Evolutionary conservation across 2,113 vertebrate genomes (phyloP).

Genomic region (Dipodomys spectabilis): DNA sequence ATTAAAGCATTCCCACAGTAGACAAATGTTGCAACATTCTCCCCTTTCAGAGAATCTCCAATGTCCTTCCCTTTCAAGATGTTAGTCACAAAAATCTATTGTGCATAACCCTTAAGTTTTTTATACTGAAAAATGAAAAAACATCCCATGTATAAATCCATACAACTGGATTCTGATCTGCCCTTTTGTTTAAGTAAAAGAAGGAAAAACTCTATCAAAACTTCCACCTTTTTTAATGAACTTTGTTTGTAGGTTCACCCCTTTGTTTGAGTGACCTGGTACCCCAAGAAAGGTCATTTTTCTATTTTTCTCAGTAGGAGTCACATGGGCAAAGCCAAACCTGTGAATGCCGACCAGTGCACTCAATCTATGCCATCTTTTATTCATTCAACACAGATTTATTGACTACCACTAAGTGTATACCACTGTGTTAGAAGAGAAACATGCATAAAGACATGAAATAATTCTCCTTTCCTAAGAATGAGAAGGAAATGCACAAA

Average conservation of each 20-base stretch:
- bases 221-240: not conserved
- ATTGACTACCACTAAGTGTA: not conserved
- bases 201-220: slow-evolving; percentile 17
- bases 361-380: not conserved
- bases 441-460: not conserved
- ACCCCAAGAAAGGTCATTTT: not conserved
- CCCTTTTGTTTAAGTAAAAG: slow-evolving; percentile 14
- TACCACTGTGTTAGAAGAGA: not conserved
- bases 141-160: not conserved
- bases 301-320: not conserved
- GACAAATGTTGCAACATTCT: slow-evolving; percentile 18
- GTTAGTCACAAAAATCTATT: not conserved
- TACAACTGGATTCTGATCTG: not conserved
- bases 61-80: slow-evolving; percentile 41
- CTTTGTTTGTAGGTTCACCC: not conserved
- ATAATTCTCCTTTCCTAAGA: not conserved
- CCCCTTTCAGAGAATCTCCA: slow-evolving; percentile 36
- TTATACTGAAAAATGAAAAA: not conserved
- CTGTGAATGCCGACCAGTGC: not conserved
- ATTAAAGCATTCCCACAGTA: not conserved
- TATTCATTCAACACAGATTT: not conserved
- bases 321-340: not conserved
- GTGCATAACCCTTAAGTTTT: slow-evolving; percentile 50
- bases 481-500: slow-evolving; percentile 17
- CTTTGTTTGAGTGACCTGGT: not conserved